Conservation (phyloP, 2,797 vertebrate species). For the Mus caroli region DNA sequence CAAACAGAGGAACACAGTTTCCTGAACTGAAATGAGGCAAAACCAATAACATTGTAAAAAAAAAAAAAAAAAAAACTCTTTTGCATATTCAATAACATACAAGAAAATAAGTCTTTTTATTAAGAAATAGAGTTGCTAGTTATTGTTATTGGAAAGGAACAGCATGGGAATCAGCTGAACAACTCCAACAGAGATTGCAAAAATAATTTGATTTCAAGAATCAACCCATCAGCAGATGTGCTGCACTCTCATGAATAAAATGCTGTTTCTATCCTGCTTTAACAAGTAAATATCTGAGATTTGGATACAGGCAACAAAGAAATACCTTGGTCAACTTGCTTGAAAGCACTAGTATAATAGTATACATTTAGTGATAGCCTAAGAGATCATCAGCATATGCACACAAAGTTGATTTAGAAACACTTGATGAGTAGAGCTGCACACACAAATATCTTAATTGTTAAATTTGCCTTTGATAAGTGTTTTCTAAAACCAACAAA, state of each 20-base stretch:
- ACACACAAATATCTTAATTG: neutral
- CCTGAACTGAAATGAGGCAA: neutral
- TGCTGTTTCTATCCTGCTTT: neutral
- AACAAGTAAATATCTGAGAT: neutral
- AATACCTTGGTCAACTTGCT: neutral
- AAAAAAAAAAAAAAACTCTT: neutral
- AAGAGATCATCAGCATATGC: neutral
- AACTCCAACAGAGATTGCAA: neutral
- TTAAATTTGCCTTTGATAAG: neutral
- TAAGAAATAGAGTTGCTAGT: neutral
- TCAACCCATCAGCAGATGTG: neutral
- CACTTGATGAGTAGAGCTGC: neutral
- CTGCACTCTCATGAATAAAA: neutral
- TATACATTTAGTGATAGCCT: neutral
- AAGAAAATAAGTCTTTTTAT: neutral
- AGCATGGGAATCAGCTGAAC: neutral
- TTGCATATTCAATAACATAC: neutral
- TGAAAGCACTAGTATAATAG: neutral
- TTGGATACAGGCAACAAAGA: neutral
- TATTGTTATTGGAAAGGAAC: neutral
- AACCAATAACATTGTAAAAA: neutral
- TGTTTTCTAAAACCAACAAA: neutral
- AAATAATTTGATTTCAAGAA: slow-evolving; percentile 42
- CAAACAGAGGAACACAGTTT: neutral
- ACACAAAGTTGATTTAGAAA: neutral